These are phyloP conservation scores for Scaptodrosophila latifasciaeformis DNA, from an alignment of 2,888 invertebrate genomes.

Conservation along the genomic window DNA sequence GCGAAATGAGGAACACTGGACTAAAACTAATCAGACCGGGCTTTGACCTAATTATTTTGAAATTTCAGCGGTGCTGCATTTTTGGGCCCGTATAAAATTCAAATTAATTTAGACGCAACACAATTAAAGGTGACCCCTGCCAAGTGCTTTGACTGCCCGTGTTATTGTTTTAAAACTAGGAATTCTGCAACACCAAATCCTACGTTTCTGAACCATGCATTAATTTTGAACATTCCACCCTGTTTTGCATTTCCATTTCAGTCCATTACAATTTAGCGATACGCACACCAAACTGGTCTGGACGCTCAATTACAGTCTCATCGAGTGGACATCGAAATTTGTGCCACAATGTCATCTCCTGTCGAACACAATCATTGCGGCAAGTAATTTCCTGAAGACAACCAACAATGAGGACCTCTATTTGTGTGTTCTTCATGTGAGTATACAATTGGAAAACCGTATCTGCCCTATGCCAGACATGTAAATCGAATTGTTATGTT, in stretches of 20 bases:
- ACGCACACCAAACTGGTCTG: slow-evolving; percentile 83
- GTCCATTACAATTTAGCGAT: slow-evolving; percentile 75
- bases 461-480: slow-evolving; percentile 9
- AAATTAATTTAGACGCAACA: slow-evolving; percentile 48
- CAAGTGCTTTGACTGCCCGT: background rate
- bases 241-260: slow-evolving; percentile 32
- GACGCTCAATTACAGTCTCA: slow-evolving; percentile 84
- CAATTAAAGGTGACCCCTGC: background rate
- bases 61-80: slow-evolving; percentile 35
- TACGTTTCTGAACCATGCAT: too few relatives aligned
- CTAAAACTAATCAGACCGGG: background rate
- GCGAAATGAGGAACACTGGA: too few relatives aligned
- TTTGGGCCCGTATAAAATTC: slow-evolving; percentile 28
- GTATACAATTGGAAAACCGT: slow-evolving; percentile 44
- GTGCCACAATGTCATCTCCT: slow-evolving; percentile 79
- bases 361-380: slow-evolving; percentile 78
- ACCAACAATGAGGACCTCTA: slow-evolving; percentile 75
- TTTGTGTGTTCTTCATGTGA: slow-evolving; percentile 77
- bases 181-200: too few relatives aligned
- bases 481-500: too few relatives aligned
- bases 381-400: slow-evolving; percentile 76
- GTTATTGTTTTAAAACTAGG: slow-evolving; percentile 12
- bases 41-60: slow-evolving; percentile 51
- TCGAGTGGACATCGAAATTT: slow-evolving; percentile 83
- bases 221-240: slow-evolving; percentile 2